phyloP scores from a whole-genome alignment of 92 coral and sea anemone species.

The Heliopora coerulea region DNA sequence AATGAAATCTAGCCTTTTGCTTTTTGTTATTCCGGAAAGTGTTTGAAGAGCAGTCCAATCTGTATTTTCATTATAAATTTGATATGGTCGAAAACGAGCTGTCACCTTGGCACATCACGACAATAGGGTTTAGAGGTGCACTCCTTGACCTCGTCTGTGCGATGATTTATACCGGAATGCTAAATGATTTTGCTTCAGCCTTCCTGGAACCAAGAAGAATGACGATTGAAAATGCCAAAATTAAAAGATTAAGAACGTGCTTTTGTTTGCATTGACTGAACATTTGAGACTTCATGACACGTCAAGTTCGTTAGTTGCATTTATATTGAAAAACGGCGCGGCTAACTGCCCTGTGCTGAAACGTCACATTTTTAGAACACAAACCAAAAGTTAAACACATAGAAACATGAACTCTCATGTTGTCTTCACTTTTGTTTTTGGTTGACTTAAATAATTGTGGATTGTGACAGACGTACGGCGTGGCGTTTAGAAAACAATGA shows the following conservation, averaged over 20 bases:
- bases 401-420: no score
- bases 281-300: neutral
- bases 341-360: neutral
- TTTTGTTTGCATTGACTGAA: neutral
- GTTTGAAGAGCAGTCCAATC: neutral
- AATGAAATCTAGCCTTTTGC: no score
- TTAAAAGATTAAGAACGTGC: constrained; percentile 11
- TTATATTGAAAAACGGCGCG: neutral
- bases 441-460: neutral
- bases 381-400: no score
- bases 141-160: neutral
- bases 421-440: neutral
- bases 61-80: neutral
- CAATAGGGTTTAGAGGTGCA: neutral
- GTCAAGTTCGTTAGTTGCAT: neutral
- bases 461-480: neutral
- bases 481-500: neutral
- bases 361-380: neutral
- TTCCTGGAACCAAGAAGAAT: constrained; percentile 30
- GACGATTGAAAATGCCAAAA: constrained; percentile 25
- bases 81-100: no score
- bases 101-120: no score
- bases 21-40: no score
- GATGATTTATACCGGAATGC: neutral
- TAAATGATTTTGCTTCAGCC: constrained; percentile 10